Conservation (phyloP, 2,113 vertebrate genomes). For the Pollachius pollachius region DNA sequence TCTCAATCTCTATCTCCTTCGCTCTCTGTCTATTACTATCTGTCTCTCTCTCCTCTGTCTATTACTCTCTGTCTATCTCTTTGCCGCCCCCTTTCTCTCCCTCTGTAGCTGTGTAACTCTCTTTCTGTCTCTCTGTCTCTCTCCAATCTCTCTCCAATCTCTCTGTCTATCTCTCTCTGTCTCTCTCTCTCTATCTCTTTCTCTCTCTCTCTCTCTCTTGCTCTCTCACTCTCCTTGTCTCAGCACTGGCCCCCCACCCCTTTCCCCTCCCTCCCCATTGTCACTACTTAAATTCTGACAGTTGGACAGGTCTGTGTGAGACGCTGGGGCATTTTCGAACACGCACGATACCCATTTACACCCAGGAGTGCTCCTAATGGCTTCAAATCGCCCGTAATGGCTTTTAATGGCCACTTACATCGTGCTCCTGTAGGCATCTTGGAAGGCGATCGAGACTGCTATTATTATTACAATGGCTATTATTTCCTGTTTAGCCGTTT, state of each 20-base stretch:
- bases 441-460: not conserved
- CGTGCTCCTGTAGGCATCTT: constrained; percentile 32
- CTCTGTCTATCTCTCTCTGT: too few species aligned
- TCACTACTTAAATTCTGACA: constrained; percentile 51
- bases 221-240: not conserved
- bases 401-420: constrained; percentile 49
- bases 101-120: too few species aligned
- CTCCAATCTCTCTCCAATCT: too few species aligned
- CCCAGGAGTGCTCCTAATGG: constrained; percentile 56
- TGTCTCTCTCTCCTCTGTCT: too few species aligned
- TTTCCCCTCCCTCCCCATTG: not conserved
- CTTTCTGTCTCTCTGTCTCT: too few species aligned
- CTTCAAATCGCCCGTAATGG: constrained; percentile 59
- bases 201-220: not conserved
- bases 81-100: too few species aligned
- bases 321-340: constrained; percentile 41
- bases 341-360: constrained; percentile 52
- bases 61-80: too few species aligned
- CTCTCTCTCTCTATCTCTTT: too few species aligned
- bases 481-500: too few species aligned
- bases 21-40: too few species aligned
- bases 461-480: too few species aligned
- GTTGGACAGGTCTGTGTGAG: constrained; percentile 56
- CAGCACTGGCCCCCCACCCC: not conserved
- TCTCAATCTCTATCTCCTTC: too few species aligned